These are phyloP conservation scores for Polypedilum vanderplanki DNA, from an alignment of 1,140 invertebrate species.

Conservation along the genomic window DNA sequence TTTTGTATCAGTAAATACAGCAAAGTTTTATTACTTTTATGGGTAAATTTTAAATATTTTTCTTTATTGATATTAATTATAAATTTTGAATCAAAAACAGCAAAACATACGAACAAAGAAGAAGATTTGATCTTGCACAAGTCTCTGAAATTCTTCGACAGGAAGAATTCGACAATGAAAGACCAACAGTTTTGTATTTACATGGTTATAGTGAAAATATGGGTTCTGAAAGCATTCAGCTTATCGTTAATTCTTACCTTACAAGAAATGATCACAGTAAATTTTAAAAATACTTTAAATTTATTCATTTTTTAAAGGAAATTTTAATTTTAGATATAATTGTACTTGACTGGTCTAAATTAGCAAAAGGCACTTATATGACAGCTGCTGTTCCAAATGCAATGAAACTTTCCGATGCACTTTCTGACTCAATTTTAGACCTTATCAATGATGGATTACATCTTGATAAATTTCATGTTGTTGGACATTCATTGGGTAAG, in stretches of 20 bases:
- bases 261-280: slow-evolving; percentile 43
- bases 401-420: background rate
- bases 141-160: slow-evolving; percentile 37
- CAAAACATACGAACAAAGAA: too few relatives aligned
- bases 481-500: slow-evolving; percentile 57
- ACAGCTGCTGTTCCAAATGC: background rate
- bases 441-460: slow-evolving; percentile 35
- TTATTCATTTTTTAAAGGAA: too few relatives aligned
- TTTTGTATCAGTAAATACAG: too few relatives aligned
- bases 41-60: too few relatives aligned
- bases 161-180: slow-evolving; percentile 46
- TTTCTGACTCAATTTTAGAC: slow-evolving; percentile 29
- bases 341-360: background rate
- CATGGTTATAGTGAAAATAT: slow-evolving; percentile 53
- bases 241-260: slow-evolving; percentile 45
- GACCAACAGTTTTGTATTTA: slow-evolving; percentile 50
- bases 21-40: too few relatives aligned
- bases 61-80: too few relatives aligned
- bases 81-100: too few relatives aligned
- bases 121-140: too few relatives aligned
- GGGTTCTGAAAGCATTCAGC: slow-evolving; percentile 50
- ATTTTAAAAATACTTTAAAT: too few relatives aligned
- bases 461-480: slow-evolving; percentile 48
- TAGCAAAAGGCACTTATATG: background rate
- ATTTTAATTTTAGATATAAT: too few relatives aligned